A percentile compares a stretch with the other conserved stretches of the same genome.
Conservation (phyloP, 2,888 invertebrate genomes). For the Monopis laevigella region DNA sequence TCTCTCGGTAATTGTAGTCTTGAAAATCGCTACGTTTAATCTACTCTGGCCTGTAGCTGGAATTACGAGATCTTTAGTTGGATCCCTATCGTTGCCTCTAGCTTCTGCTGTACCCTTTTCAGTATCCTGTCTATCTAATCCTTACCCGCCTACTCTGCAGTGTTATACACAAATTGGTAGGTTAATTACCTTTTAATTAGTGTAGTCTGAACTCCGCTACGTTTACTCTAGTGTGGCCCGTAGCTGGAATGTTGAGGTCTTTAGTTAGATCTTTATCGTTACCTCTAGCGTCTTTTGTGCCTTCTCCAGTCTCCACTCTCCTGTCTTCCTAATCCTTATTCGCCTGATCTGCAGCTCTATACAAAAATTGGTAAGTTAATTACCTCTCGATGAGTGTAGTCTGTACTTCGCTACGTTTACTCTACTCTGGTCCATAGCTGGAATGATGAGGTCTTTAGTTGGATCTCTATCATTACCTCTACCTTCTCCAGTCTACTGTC, state of each 20-base stretch:
- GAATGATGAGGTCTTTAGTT: slow-evolving; percentile 33
- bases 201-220: too few relatives aligned
- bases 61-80: slow-evolving; percentile 31
- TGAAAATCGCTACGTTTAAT: too few relatives aligned
- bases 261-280: slow-evolving; percentile 32
- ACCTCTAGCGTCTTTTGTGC: slow-evolving; percentile 26
- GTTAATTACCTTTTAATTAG: slow-evolving; percentile 20
- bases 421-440: too few relatives aligned
- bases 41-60: slow-evolving; percentile 37
- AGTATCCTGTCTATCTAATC: slow-evolving; percentile 78
- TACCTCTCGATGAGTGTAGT: too few relatives aligned
- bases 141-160: slow-evolving; percentile 71
- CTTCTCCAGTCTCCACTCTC: slow-evolving; percentile 57
- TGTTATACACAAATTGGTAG: slow-evolving; percentile 72
- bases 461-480: slow-evolving; percentile 34
- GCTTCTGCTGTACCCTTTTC: slow-evolving; percentile 33
- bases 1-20: too few relatives aligned
- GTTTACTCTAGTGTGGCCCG: too few relatives aligned
- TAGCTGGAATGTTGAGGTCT: slow-evolving; percentile 33
- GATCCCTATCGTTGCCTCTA: slow-evolving; percentile 33
- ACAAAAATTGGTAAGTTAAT: slow-evolving; percentile 70
- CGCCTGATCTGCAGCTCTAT: slow-evolving; percentile 73
- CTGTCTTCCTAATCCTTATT: slow-evolving; percentile 81
- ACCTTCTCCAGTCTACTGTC: slow-evolving; percentile 67
- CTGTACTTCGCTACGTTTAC: too few relatives aligned